A percentile compares a stretch with the other conserved stretches of the same genome.
phyloP scores from a whole-genome alignment of 2,113 vertebrate species.

The Phoenicopterus ruber region DNA sequence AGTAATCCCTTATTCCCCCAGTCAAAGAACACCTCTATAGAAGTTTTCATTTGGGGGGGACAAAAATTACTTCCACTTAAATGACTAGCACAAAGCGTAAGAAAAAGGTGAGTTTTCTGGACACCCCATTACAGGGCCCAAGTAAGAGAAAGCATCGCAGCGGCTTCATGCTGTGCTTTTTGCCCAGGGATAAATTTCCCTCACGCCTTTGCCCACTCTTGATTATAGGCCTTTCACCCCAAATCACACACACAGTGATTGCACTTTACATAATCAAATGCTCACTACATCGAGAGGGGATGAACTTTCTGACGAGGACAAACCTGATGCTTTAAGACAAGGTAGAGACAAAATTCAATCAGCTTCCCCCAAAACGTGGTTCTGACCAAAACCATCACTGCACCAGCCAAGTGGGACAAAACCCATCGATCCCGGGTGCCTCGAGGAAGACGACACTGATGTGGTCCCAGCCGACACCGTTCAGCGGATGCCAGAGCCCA shows the following conservation, averaged over 20 bases:
- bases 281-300: background rate
- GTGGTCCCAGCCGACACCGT: fast-evolving
- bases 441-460: background rate
- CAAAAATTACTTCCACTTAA: background rate
- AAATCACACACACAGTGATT: background rate
- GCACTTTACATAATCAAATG: background rate
- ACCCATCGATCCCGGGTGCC: fast-evolving
- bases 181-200: background rate
- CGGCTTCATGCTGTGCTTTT: background rate
- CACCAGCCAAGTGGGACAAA: background rate
- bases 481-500: background rate
- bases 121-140: too few relatives aligned
- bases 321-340: background rate
- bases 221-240: background rate
- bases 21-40: background rate
- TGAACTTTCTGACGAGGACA: background rate
- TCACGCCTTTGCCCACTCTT: background rate
- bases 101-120: background rate
- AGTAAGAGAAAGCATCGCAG: fast-evolving
- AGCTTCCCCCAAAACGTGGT: fast-evolving
- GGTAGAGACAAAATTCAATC: background rate
- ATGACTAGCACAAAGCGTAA: background rate
- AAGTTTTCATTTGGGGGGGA: background rate
- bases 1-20: background rate
- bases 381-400: background rate